Base-by-base conservation (phyloP, 2,888 invertebrate species). In the Diaperis boleti region DNA sequence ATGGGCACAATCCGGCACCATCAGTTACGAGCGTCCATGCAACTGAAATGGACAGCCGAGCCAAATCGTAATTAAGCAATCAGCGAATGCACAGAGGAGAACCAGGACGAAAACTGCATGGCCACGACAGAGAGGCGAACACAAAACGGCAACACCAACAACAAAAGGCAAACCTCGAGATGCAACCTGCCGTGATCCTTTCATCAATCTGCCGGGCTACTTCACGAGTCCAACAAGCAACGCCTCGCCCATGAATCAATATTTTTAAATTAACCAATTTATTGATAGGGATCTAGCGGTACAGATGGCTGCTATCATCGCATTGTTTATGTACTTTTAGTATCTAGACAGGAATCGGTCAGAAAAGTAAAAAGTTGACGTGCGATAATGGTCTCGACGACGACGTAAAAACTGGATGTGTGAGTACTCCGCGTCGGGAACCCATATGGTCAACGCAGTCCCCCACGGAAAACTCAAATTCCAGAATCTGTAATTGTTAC, bases 231-330 rank as follows among this genome's bases (percentile, higher is more conserved):
- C 69, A 50, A n/a, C n/a, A n/a, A 64, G 70, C 71, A 74, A 76
- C 76, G 76, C 76, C 75, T 75, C 67, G 66, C 65, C 72, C 75
- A 76, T 78, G 78, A 78, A 78, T 78, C 78, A 78, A 78, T 78
- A 76, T 77, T 78, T 78, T 78, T 77, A 78, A 78, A 78, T 79
- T 79, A 79, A 78, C 78, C 78, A 79, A 78, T 79, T 78, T 78
- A 76, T 74, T 77, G 79, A 79, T 79, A 78, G 71, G 55, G 76
- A 78, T 78, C 77, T 74, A 70, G 67, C 63, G 66, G 62, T 64
- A 64, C 68, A 72, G 73, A 71, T 73, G 69, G 68, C 62, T 64
- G 63, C 69, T 68, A 69, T 73, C 72, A 73, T 72, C 74, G 69
- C 70, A 74, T 72, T 73, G 74, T 75, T 75, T 74, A 74, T 73